Base-by-base conservation (phyloP, 2,113 vertebrate genomes). In the Pogonocichla stellata region DNA sequence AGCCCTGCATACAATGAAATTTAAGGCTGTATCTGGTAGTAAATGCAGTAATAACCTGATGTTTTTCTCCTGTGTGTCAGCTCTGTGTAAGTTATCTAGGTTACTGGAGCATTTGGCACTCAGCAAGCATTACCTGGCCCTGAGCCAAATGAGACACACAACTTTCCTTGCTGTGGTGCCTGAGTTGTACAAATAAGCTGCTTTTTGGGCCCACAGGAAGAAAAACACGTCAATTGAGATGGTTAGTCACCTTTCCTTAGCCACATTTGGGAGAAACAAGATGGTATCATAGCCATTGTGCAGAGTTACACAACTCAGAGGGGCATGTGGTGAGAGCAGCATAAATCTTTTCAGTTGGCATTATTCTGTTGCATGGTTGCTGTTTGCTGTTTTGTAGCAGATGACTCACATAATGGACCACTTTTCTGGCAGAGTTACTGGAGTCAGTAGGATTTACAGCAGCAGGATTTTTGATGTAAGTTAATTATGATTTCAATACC, bases 401-500 rank as follows among this genome's bases (percentile, higher is more conserved):
- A 86, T 86, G 67, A 86, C 54, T 94, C 62, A 86, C 38, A 60
- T 78, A 83, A 78, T 48, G 56, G 87, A 4, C 54, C 8, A 0
- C 40, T 80, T 60, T 51, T 88, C 82, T 93, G 87, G 79, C 58
- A 24, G 9, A 20, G 78, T 51, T 53, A 20, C 17, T 79, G n/a
- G 22, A 95, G 70, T 33, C 78, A 91, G 23, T 58, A 66, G 71
- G 56, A 70, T 91, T 91, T 93, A 77, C 54, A 88, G 53, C 62
- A 80, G 74, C 43, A 66, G 80, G 56, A 90, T 70, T 95, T 88
- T 88, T 47, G 33, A 10, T 80, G 26, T 90, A 60, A 86, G 87
- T 92, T 88, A 80, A 90, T 95, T 92, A 56, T 36, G 15, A 80
- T 95, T 95, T 96, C 92, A 96, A 84, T 96, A 83, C 74, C 79